Conservation (phyloP, 2,888 invertebrate genomes). For the Drosophila merina region DNA sequence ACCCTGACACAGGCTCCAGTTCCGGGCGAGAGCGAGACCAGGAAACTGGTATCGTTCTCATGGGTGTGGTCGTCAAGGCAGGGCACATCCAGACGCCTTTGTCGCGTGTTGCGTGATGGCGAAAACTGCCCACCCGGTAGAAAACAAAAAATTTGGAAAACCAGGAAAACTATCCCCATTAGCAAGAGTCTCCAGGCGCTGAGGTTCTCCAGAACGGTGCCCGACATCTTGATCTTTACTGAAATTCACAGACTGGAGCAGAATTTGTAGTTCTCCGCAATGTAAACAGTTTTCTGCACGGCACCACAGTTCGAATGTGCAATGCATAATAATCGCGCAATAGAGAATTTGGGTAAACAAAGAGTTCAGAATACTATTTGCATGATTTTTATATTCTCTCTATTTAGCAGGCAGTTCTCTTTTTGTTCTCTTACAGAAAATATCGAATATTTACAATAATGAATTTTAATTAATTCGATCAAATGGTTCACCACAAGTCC, state of each 20-base stretch:
- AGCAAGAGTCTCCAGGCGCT: constrained; percentile 96
- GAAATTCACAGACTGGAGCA: constrained; percentile 7
- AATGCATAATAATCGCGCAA: no score
- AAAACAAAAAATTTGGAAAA: constrained; percentile 95
- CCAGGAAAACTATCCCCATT: constrained; percentile 90
- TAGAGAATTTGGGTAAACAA: no score
- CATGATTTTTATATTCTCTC: no score
- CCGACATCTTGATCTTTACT: constrained; percentile 80
- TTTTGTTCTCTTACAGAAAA: no score
- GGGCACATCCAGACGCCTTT: constrained; percentile 83
- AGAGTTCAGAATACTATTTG: no score
- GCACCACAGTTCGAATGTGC: no score
- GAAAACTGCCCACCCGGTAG: constrained; percentile 94
- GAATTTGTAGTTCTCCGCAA: constrained; percentile 4
- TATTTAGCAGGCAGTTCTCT: no score
- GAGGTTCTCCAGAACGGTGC: constrained; percentile 98
- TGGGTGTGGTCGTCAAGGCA: constrained; percentile 90
- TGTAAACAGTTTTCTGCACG: constrained; percentile 56
- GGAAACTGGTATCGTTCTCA: constrained; percentile 88
- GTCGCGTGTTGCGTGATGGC: constrained; percentile 86
- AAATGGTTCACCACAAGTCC: no score
- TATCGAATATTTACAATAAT: no score
- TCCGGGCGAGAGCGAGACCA: constrained; percentile 90
- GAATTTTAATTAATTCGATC: no score
- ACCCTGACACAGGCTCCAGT: constrained; percentile 86